Conservation (phyloP, 2,888 invertebrate genomes). For the Agriopis marginaria region DNA sequence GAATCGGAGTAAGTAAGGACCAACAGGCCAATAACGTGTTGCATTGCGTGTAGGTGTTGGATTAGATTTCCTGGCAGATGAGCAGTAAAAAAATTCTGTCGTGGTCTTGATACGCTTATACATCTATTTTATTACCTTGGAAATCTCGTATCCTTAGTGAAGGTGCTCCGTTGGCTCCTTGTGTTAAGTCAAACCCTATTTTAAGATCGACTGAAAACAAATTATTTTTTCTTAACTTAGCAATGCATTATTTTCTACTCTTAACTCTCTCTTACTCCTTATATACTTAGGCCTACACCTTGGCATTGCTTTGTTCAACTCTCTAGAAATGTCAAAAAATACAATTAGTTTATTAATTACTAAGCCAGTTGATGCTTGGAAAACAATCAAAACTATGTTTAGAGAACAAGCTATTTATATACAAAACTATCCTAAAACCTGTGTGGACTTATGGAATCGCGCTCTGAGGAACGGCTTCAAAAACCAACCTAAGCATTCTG, state of each 20-base stretch:
- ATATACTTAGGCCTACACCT: too few relatives aligned
- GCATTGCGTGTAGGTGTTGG: not conserved
- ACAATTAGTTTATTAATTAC: too few relatives aligned
- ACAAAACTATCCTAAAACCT: too few relatives aligned
- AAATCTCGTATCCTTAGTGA: conserved; percentile 63
- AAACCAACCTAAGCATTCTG: too few relatives aligned
- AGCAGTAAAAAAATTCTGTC: not conserved
- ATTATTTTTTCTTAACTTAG: conserved; percentile 24
- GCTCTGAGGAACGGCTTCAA: too few relatives aligned
- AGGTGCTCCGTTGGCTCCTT: conserved; percentile 62
- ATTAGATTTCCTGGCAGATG: not conserved
- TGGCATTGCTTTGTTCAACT: not conserved
- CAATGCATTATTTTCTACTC: too few relatives aligned
- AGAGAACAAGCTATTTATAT: too few relatives aligned
- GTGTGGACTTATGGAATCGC: too few relatives aligned
- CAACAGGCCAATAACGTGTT: not conserved
- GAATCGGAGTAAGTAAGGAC: not conserved
- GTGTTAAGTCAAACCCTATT: conserved; percentile 71
- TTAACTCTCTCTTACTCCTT: too few relatives aligned
- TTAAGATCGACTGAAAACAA: conserved; percentile 68
- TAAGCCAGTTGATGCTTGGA: too few relatives aligned
- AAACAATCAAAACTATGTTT: too few relatives aligned
- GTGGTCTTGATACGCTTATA: not conserved
- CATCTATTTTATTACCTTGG: conserved; percentile 56
- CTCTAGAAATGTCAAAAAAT: too few relatives aligned